Evolutionary conservation across 2,113 vertebrate species (phyloP), one percentile per base, ranked within the genome.

Genomic region (Spea multiplicata): DNA sequence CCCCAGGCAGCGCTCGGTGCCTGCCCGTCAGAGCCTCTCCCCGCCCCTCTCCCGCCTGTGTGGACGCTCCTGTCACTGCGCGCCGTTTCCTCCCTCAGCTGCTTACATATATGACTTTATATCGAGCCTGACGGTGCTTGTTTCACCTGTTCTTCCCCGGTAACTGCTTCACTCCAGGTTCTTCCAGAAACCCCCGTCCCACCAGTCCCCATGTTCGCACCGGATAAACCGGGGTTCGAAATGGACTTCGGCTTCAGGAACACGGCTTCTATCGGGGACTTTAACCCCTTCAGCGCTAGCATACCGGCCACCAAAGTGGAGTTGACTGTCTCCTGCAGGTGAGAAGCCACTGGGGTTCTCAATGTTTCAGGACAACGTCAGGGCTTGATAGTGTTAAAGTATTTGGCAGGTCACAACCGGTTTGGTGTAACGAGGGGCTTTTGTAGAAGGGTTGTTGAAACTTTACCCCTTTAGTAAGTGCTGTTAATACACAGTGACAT

Each of bases 291-390:
- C 86, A 94, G 93, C 82, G 93, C 94, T 16, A 94, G 92, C 84
- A 94, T 97, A 85, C 97, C 97, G 9, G 97, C 97, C 84, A 98
- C 97, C 80, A 95, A 94, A 88, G 97, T 98, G 92, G 97, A 98
- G 86, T 90, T 98, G 78, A 95, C 94, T 4, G 94, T 98, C 48
- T 97, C 95, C 44, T 98, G 97, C 90, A 94, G 97, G 97, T 98
- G 92, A 95, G 93, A 84, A 13, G 44, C 68, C 44, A 65, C n/a
- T 13, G 4, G 8, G 10, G 50, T 10, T 10, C 50, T 6, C 10
- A 1, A 6, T 6, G 50, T 3, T 53, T 53, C 50, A 30, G 30
- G 30, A 30, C 30, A 30, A 30, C 30, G 30, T 30, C 30, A 30
- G 30, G 30, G 30, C 30, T 30, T 30, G 2, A 30, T 30, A 30